Conservation (phyloP, 2,888 invertebrate species). For the Synanthedon vespiformis region DNA sequence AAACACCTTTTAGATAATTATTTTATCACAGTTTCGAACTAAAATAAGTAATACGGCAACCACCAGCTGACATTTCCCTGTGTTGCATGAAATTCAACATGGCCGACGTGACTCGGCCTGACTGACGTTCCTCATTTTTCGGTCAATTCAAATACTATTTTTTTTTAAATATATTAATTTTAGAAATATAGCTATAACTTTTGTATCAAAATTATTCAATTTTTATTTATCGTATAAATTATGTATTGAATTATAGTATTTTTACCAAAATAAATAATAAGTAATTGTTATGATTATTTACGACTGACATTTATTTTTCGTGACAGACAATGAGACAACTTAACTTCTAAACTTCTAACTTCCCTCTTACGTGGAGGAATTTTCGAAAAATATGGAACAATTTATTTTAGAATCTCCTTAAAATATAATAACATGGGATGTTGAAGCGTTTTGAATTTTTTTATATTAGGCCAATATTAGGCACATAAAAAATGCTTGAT, state of each 20-base stretch:
- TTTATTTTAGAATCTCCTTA: too few relatives aligned
- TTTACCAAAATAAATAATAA: neutral
- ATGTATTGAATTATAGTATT: neutral
- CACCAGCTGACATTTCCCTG: conserved; percentile 70
- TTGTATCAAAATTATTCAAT: too few relatives aligned
- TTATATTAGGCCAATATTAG: too few relatives aligned
- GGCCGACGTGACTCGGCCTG: conserved; percentile 56
- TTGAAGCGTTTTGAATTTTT: neutral
- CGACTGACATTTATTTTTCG: too few relatives aligned
- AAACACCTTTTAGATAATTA: conserved; percentile 24
- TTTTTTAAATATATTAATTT: neutral
- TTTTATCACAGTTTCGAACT: conserved; percentile 42
- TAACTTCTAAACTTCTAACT: too few relatives aligned
- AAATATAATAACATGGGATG: too few relatives aligned
- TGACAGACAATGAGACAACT: too few relatives aligned
- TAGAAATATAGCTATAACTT: too few relatives aligned
- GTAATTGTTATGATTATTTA: neutral
- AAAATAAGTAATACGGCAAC: conserved; percentile 49
- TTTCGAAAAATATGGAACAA: too few relatives aligned
- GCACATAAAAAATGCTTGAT: neutral
- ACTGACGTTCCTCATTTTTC: conserved; percentile 33
- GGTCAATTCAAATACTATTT: neutral
- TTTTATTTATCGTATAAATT: neutral
- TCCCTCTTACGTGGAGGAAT: too few relatives aligned
- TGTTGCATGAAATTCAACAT: conserved; percentile 69